Evolutionary conservation across 1,140 invertebrate genomes (phyloP), one percentile per base, ranked within the genome.

Genomic region (Nasonia giraulti): DNA sequence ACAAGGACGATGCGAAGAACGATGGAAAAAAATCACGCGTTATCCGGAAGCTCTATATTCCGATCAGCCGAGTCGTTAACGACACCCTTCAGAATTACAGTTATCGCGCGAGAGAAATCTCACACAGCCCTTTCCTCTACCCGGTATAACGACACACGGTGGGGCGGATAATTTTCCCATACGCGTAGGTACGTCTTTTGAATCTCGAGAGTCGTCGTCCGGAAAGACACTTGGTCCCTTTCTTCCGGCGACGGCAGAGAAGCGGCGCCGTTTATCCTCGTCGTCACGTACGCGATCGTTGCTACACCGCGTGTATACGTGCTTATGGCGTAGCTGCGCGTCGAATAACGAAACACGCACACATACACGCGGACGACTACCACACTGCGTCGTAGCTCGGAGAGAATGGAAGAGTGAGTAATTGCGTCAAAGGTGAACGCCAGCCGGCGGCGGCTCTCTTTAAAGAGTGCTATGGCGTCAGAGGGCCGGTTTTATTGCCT

Each of bases 101-200:
- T 62, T 62, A 62, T 62, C 55, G 68, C 68, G 1, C 27, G 27
- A 27, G 27, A 27, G 68, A 71, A 71, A 71, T 71, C 27, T 33
- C 68, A 44, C 6, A 8, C 68, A 33, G 27, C 27, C 55, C 55
- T 62, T 90, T 90, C 87, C 86, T 82, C 27, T 73, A 81, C 2
- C 7, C 83, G 88, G 85, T 85, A 88, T 91, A 91, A 89, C 89
- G 76, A 62, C 17, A 62, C 4, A 14, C 12, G 27, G 27, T 62
- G 79, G 44, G 79, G 87, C 76, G 89, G 89, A 91, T 91, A 91
- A 91, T 92, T 91, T 90, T 90, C 89, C 89, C 89, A 90, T 91
- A 91, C 76, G 85, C 84, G 86, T 86, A 87, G 89, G n/a, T 27
- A 88, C 88, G 88, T 87, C 88, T 86, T 89, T 91, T 88, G 88